These are phyloP conservation scores for Chymomyza amoena DNA, from an alignment of 2,888 invertebrate genomes.

Conservation along the genomic window DNA sequence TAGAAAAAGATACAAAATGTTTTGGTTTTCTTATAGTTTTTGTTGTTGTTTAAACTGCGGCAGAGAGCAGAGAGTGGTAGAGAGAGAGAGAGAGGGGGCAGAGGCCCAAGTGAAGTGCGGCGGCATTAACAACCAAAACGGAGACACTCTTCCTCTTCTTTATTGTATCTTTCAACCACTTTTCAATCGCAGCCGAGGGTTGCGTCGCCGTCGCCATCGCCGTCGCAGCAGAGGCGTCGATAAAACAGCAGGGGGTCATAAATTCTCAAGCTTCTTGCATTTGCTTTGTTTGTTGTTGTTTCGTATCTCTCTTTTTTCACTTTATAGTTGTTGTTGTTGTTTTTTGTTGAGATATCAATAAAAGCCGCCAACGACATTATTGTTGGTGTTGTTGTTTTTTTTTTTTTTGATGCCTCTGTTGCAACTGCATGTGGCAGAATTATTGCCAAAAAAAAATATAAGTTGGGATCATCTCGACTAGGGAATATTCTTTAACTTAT, in stretches of 20 bases:
- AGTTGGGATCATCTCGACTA: too few relatives aligned
- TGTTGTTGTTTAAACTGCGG: constrained; percentile 40
- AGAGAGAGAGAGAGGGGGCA: not conserved
- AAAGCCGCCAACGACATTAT: constrained; percentile 49
- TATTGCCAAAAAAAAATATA: not conserved
- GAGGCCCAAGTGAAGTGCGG: not conserved
- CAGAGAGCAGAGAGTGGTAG: constrained; percentile 38
- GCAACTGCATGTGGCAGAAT: not conserved
- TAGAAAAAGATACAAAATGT: constrained; percentile 12
- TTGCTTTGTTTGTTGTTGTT: constrained; percentile 27
- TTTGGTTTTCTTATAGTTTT: constrained; percentile 1
- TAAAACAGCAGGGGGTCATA: constrained; percentile 75
- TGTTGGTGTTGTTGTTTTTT: constrained; percentile 5
- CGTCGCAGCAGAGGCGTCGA: constrained; percentile 72
- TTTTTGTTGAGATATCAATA: constrained; percentile 59
- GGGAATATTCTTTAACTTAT: too few relatives aligned
- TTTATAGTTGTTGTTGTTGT: too few relatives aligned
- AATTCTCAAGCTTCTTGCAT: constrained; percentile 67
- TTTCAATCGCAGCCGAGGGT: constrained; percentile 60
- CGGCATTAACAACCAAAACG: constrained; percentile 9
- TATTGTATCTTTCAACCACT: constrained; percentile 52
- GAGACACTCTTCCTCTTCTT: not conserved
- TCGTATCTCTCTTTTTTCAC: constrained; percentile 28
- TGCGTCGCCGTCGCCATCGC: too few relatives aligned
- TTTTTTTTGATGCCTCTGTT: not conserved